Evolutionary conservation across 2,888 invertebrate species (phyloP), one percentile per base, ranked within the genome.

Genomic region (Xylocampa areola): DNA sequence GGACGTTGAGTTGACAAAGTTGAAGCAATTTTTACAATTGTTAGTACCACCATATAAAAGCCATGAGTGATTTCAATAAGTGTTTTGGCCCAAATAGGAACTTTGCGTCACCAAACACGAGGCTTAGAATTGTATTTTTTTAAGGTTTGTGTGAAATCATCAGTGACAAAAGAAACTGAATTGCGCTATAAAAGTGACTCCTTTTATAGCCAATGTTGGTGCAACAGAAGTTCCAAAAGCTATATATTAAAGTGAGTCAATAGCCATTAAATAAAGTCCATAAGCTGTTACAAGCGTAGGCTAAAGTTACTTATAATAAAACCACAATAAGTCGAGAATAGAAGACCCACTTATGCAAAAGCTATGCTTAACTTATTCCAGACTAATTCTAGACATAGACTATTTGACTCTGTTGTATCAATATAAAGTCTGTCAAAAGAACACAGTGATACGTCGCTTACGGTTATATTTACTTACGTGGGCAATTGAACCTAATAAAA

Each of bases 211-310:
- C 13, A 33, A 35, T 47, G 63, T 70, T 45, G 68, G 71, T 35
- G 57, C 43, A 52, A 61, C 53, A 48, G 39, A 58, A 62, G 44
- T 51, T 52, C 35, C 52, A 61, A 49, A 51, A 63, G 35, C 27
- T 14, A 43, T 40, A 55, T 58, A 41, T 48, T 39, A 44, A 21
- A 44, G 16, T 57, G 67, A 70, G 48, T 70, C 57, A 61, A 66
- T 37, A 29, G 13, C 11, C 39, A 44, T 50, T 52, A 36, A 37
- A 58, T 71, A 73, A 71, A 72, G 44, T 65, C 68, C 64, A 68
- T 73, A 76, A 77, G 66, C 63, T 58, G 66, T 47, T 39, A 62
- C 50, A 17, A 4, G 73, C 70, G 82, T 82, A 74, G 80, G 83
- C 36, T 63, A 14, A 60, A 49, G 44, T 41, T 45, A n/a, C n/a